Evolutionary conservation across 2,113 vertebrate genomes (phyloP).

Genomic region (Stigmatopora nigra): DNA sequence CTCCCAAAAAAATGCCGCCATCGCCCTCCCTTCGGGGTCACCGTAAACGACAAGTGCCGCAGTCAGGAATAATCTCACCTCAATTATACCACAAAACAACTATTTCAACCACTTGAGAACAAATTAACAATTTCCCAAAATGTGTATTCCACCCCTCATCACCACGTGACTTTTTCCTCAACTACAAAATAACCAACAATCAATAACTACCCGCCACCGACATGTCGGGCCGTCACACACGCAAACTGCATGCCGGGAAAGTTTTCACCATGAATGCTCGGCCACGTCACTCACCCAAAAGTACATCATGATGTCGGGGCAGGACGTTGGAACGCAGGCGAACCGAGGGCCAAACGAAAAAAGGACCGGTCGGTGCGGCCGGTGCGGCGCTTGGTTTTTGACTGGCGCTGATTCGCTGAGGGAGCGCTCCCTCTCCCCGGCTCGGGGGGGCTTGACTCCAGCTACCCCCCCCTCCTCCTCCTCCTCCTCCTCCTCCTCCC

Average conservation of each 20-base stretch:
- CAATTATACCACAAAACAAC: not conserved
- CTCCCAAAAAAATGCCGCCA: not conserved
- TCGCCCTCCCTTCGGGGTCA: not conserved
- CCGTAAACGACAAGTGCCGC: not conserved
- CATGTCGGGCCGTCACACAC: slow-evolving; percentile 15
- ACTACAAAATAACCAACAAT: not conserved
- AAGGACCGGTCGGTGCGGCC: slow-evolving; percentile 51
- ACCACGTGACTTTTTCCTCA: not conserved
- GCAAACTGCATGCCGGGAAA: slow-evolving; percentile 36
- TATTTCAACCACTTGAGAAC: not conserved
- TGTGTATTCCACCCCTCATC: not conserved
- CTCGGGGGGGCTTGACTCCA: slow-evolving; percentile 48
- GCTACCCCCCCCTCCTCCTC: too few species aligned
- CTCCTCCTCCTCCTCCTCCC: too few species aligned
- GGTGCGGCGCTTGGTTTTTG: slow-evolving; percentile 38
- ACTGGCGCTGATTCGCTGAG: slow-evolving; percentile 50
- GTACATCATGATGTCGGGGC: slow-evolving; percentile 73
- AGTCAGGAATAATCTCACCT: not conserved
- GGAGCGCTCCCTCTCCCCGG: slow-evolving; percentile 50
- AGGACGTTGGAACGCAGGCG: slow-evolving; percentile 29
- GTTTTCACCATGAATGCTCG: slow-evolving; percentile 3
- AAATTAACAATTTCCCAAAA: not conserved
- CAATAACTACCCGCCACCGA: not conserved
- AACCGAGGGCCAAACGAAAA: slow-evolving; percentile 34
- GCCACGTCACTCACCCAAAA: slow-evolving; percentile 69